phyloP scores from a whole-genome alignment of 2,888 invertebrate species.

The Mesorhabditis belari region DNA sequence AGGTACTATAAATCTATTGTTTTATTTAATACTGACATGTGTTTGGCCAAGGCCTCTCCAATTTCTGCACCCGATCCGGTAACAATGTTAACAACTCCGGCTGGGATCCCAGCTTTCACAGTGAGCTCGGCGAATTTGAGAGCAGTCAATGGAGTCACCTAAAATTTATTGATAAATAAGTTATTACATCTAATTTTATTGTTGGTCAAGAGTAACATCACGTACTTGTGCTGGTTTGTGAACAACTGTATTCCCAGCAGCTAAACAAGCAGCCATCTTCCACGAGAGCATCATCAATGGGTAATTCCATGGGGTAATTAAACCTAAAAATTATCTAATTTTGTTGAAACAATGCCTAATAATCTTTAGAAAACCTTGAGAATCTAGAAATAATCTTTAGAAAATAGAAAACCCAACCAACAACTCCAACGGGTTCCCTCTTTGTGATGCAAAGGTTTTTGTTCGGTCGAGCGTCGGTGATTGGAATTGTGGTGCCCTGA shows the following conservation, averaged over 20 bases:
- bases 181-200: neutral
- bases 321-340: slow-evolving; percentile 59
- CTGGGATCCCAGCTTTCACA: slow-evolving; percentile 82
- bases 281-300: slow-evolving; percentile 97
- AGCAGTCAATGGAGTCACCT: slow-evolving; percentile 81
- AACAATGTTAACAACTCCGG: slow-evolving; percentile 86
- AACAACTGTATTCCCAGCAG: slow-evolving; percentile 90
- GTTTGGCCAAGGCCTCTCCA: slow-evolving; percentile 22
- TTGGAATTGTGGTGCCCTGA: slow-evolving; percentile 77
- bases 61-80: slow-evolving; percentile 56
- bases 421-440: slow-evolving; percentile 55
- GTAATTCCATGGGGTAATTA: slow-evolving; percentile 95
- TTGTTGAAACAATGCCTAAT: neutral
- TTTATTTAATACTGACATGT: slow-evolving; percentile 3
- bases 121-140: slow-evolving; percentile 87
- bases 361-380: neutral
- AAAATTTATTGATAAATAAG: neutral
- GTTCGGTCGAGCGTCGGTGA: slow-evolving; percentile 83
- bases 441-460: slow-evolving; percentile 79
- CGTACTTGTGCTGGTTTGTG: slow-evolving; percentile 78
- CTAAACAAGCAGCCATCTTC: slow-evolving; percentile 95
- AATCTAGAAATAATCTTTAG: neutral
- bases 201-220: neutral
- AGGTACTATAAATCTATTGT: neutral
- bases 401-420: neutral